Conservation (phyloP, 2,113 vertebrate species). For the Muntiacus muntjak region DNA sequence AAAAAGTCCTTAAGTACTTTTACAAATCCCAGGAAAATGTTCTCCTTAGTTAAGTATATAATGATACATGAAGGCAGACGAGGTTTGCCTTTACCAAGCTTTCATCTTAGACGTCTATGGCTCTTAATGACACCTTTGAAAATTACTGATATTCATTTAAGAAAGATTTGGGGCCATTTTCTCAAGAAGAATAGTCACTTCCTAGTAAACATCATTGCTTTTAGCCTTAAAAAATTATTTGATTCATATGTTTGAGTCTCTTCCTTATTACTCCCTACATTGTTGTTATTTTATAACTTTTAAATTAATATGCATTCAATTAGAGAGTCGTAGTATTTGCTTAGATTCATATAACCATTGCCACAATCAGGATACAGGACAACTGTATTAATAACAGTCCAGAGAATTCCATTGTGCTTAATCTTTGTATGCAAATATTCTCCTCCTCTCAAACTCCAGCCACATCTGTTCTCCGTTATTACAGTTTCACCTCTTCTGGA, state of each 20-base stretch:
- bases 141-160: neutral
- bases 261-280: neutral
- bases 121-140: neutral
- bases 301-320: neutral
- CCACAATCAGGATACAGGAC: neutral
- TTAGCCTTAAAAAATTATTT: neutral
- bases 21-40: slow-evolving; percentile 23
- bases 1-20: neutral
- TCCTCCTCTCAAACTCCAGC: neutral
- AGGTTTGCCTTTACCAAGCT: neutral
- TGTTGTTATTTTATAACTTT: neutral
- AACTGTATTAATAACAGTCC: neutral
- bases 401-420: neutral
- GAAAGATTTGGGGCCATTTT: neutral
- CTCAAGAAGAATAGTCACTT: neutral
- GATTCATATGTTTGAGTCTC: neutral
- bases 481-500: neutral
- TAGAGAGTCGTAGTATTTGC: neutral
- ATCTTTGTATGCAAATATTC: neutral
- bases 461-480: neutral
- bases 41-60: slow-evolving; percentile 11
- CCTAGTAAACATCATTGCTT: neutral
- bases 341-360: neutral
- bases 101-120: neutral
- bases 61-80: neutral